These are phyloP conservation scores for Hippocampus mohnikei DNA, from an alignment of 2,113 vertebrate genomes.

Conservation along the genomic window DNA sequence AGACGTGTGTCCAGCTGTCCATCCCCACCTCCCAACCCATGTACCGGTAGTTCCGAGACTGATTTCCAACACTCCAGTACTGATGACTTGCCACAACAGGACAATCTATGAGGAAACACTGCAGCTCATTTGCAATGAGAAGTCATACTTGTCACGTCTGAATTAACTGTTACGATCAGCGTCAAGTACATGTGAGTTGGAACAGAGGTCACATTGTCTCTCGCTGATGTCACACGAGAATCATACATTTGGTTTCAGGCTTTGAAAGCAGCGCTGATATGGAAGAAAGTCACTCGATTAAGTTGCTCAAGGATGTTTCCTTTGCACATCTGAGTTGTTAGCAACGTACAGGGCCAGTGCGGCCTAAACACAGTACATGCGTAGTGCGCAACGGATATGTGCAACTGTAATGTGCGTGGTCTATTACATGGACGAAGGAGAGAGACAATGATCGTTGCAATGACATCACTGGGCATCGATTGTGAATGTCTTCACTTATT, in stretches of 20 bases:
- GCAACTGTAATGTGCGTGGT: too few relatives aligned
- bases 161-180: neutral
- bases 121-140: neutral
- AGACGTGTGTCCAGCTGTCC: neutral
- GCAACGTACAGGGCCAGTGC: too few relatives aligned
- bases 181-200: neutral
- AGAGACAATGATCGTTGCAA: too few relatives aligned
- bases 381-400: too few relatives aligned
- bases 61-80: neutral
- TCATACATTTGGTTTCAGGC: neutral
- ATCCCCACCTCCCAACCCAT: neutral
- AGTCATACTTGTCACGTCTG: constrained; percentile 1
- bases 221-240: neutral
- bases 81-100: neutral
- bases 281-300: neutral
- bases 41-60: neutral
- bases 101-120: neutral
- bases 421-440: too few relatives aligned
- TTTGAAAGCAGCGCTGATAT: neutral
- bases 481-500: too few relatives aligned
- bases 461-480: too few relatives aligned
- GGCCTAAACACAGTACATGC: too few relatives aligned
- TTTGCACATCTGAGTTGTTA: neutral
- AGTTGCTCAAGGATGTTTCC: neutral
- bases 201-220: constrained; percentile 6